phyloP scores from a whole-genome alignment of 2,113 vertebrate species.

The Abramis brama region DNA sequence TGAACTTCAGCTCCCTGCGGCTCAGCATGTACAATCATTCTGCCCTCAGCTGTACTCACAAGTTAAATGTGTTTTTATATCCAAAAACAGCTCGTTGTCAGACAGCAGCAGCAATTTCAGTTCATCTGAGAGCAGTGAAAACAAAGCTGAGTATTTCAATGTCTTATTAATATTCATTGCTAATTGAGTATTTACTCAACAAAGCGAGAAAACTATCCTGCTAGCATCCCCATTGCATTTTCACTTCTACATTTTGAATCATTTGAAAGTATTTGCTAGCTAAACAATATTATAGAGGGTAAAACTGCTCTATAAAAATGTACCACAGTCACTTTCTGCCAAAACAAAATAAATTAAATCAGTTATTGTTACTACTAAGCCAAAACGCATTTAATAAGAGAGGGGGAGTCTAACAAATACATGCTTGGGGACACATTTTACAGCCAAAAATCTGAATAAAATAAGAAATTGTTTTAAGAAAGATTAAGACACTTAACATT shows the following conservation, averaged over 20 bases:
- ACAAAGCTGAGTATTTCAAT: background rate
- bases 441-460: background rate
- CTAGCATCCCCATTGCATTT: background rate
- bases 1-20: background rate
- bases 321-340: background rate
- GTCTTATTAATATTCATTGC: slow-evolving; percentile 26
- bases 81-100: slow-evolving; percentile 1
- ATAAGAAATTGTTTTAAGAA: too few relatives aligned
- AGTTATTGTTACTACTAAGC: background rate
- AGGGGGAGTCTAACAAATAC: background rate
- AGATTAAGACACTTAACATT: background rate
- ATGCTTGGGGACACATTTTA: too few relatives aligned
- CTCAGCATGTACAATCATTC: background rate
- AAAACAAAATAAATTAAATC: background rate
- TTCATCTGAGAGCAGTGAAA: slow-evolving; percentile 18
- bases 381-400: background rate
- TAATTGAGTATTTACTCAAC: slow-evolving; percentile 9
- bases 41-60: background rate
- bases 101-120: slow-evolving; percentile 6
- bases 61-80: slow-evolving; percentile 19
- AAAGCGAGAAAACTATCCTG: background rate
- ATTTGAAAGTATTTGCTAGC: background rate
- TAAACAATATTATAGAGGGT: background rate
- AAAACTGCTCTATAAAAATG: background rate
- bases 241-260: background rate